Base-by-base conservation (phyloP, 2,797 vertebrate species). In the Falco berigora region DNA sequence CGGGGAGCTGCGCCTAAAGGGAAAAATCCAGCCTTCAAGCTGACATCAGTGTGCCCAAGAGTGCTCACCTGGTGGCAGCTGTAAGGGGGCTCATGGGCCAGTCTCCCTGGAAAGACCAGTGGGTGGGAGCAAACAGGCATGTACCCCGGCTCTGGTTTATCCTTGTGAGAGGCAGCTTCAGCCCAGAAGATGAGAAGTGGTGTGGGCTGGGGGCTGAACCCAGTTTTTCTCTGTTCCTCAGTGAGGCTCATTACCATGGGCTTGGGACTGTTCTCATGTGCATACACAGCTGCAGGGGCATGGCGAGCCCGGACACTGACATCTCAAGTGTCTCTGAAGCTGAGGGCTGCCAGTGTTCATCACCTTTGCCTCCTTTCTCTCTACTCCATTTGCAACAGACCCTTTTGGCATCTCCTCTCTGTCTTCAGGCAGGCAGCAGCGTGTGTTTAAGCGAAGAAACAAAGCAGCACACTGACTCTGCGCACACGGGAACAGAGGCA, bases 201-300 rank as follows among this genome's bases (percentile, higher is more conserved):
- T 2, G 1, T n/a, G 20, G 69, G 20, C 23, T 5, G 1, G n/a
- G 23, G 28, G 6, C 11, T 80, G 42, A 71, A 53, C 9, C 5
- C 47, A 19, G 6, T 46, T 75, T 63, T 24, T 56, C 12, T 64
- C 28, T 20, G 23, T 10, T 58, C 27, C 28, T 67, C 46, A 10
- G 8, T 0, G 2, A 52, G 18, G 21, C 36, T 73, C 22, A 4
- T 46, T 14, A 7, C 13, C 56, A 19, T 9, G 46, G 20, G 22
- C 25, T 74, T 4, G 1, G 34, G 14, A 13, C 18, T 4, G 3
- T 47, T 36, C 20, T 42, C 28, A 12, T 1, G 2, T 8, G 8
- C 11, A 13, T 19, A 32, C 21, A 21, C 49, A 79, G 50, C 56
- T 74, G 24, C 56, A 52, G 24, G 16, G 21, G n/a, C 56, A 75